Evolutionary conservation across 2,888 invertebrate species (phyloP).

Genomic region (Zeuzera pyrina): DNA sequence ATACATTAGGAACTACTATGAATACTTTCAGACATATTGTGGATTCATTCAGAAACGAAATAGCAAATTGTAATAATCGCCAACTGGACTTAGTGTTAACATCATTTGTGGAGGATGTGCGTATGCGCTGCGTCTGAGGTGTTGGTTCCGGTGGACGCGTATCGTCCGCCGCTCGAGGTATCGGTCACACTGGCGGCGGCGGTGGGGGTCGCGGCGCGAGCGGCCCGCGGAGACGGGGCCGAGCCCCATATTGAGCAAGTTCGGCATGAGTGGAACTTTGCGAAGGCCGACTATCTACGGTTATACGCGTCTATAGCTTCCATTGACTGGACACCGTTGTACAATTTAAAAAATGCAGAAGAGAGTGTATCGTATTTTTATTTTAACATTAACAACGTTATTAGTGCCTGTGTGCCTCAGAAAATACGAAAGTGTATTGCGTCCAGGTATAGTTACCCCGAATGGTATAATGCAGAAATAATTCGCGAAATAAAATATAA

Average conservation of each 20-base stretch:
- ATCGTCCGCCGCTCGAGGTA: constrained; percentile 9
- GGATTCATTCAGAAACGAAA: constrained; percentile 12
- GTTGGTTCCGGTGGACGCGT: constrained; percentile 2
- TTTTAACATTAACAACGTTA: too few relatives aligned
- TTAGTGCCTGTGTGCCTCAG: too few relatives aligned
- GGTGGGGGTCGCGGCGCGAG: background rate
- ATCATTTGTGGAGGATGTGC: too few relatives aligned
- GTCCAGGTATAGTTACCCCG: too few relatives aligned
- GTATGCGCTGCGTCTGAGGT: background rate
- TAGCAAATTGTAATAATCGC: constrained; percentile 11
- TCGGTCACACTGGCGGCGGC: constrained; percentile 2
- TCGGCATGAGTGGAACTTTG: constrained; percentile 13
- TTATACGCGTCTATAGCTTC: constrained; percentile 6
- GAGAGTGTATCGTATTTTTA: constrained; percentile 1
- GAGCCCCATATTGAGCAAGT: too few relatives aligned
- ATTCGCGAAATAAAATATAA: too few relatives aligned
- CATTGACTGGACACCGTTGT: constrained; percentile 11
- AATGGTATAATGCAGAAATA: too few relatives aligned
- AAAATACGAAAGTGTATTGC: too few relatives aligned
- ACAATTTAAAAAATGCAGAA: constrained; percentile 3
- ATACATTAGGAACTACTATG: constrained; percentile 10
- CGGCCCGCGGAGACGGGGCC: background rate
- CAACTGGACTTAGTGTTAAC: constrained; percentile 2
- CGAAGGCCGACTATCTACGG: constrained; percentile 11
- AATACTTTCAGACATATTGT: constrained; percentile 15